Percentiles rank a stretch among this genome's conserved stretches.
Conservation (phyloP, 2,797 vertebrate genomes). For the Gymnothorax javanicus region DNA sequence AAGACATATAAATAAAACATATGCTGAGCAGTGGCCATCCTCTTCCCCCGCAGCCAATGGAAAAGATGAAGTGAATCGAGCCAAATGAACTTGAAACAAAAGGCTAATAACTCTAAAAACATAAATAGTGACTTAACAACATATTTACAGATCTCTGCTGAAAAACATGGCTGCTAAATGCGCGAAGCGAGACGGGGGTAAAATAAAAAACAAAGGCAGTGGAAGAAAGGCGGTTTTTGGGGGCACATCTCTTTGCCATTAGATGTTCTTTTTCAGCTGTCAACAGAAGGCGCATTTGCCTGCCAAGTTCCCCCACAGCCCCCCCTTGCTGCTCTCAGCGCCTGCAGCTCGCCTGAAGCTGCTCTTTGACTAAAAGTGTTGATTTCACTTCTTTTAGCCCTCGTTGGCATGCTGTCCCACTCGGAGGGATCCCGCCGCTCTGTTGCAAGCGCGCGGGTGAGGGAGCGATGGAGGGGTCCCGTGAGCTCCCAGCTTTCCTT, state of each 20-base stretch:
- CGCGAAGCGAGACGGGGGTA: constrained; percentile 61
- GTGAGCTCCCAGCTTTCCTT: constrained; percentile 42
- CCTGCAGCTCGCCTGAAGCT: constrained; percentile 93
- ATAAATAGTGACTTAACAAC: constrained; percentile 69
- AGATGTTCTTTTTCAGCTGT: constrained; percentile 88
- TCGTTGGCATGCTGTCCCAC: constrained; percentile 82
- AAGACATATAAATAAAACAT: background rate
- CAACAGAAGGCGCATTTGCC: constrained; percentile 86
- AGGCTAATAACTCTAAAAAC: constrained; percentile 70
- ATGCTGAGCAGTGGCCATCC: constrained; percentile 30
- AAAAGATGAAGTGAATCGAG: constrained; percentile 51
- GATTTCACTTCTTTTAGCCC: constrained; percentile 86
- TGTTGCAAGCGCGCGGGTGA: background rate
- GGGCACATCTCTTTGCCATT: constrained; percentile 79
- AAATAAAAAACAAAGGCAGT: constrained; percentile 55
- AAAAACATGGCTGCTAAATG: constrained; percentile 71
- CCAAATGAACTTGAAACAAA: constrained; percentile 55
- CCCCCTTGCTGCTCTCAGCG: constrained; percentile 83
- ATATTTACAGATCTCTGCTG: constrained; percentile 71
- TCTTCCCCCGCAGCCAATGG: constrained; percentile 60
- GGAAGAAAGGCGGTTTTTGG: constrained; percentile 70
- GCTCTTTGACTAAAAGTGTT: constrained; percentile 90
- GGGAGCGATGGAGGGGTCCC: background rate
- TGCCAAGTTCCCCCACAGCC: constrained; percentile 84
- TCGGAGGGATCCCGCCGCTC: constrained; percentile 56